Evolutionary conservation across 2,113 vertebrate species (phyloP).

Genomic region (Pithys albifrons): DNA sequence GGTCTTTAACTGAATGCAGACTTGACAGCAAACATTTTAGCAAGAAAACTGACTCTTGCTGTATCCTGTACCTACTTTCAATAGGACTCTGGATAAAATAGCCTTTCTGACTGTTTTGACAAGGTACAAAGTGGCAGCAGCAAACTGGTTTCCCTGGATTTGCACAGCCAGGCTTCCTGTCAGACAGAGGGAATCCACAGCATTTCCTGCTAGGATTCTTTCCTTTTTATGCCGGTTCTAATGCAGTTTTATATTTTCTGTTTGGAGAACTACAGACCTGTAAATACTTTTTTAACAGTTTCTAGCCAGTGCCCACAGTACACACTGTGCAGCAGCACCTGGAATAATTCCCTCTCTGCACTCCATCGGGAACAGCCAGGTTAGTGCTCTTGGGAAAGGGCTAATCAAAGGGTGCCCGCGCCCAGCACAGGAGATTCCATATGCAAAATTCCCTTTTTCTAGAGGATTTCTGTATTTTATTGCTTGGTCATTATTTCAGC

Average conservation of each 20-base stretch:
- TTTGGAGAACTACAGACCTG: slow-evolving; percentile 57
- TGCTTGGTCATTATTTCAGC: background rate
- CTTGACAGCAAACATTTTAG: slow-evolving; percentile 6
- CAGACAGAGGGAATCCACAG: slow-evolving; percentile 40
- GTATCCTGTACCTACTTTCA: background rate
- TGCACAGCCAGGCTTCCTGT: slow-evolving; percentile 38
- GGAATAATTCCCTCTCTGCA: background rate
- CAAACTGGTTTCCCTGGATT: slow-evolving; percentile 36
- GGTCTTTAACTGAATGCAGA: slow-evolving; percentile 43
- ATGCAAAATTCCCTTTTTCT: slow-evolving; percentile 24
- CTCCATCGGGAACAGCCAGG: slow-evolving; percentile 2
- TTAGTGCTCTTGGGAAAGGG: slow-evolving; percentile 54
- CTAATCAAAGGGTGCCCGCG: slow-evolving; percentile 18
- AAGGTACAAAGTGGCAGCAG: slow-evolving; percentile 1
- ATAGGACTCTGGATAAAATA: background rate
- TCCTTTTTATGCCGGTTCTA: slow-evolving; percentile 32
- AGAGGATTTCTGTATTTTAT: slow-evolving; percentile 18
- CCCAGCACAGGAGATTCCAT: background rate
- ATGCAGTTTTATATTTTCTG: slow-evolving; percentile 51
- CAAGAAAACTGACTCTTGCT: background rate
- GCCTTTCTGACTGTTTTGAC: background rate
- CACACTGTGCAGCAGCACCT: background rate
- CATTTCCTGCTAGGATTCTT: slow-evolving; percentile 57
- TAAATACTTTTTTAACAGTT: slow-evolving; percentile 50
- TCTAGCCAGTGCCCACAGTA: background rate